A percentile compares a stretch with the other conserved stretches of the same genome.
phyloP scores from a whole-genome alignment of 2,113 vertebrate species.

The Spea multiplicata region DNA sequence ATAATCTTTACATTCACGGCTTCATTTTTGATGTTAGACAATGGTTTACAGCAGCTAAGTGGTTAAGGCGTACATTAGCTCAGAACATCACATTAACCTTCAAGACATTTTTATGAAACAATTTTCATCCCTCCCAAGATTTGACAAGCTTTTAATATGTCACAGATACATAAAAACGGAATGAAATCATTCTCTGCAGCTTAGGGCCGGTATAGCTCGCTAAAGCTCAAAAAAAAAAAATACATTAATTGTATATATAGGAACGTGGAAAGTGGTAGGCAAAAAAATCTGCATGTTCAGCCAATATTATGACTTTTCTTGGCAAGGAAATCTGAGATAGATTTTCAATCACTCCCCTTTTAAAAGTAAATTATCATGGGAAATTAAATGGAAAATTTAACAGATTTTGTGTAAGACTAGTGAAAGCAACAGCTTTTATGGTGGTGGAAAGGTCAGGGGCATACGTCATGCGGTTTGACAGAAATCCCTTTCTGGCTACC shows the following conservation, averaged over 20 bases:
- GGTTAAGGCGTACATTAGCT: constrained; percentile 6
- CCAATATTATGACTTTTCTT: background rate
- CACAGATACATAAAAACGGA: constrained; percentile 33
- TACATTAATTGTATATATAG: background rate
- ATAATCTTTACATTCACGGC: too few relatives aligned
- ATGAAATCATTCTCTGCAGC: constrained; percentile 49
- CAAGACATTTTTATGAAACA: constrained; percentile 11
- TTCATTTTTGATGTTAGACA: background rate
- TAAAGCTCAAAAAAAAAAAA: background rate
- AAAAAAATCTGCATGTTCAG: background rate
- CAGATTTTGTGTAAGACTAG: too few relatives aligned
- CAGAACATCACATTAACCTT: constrained; percentile 1
- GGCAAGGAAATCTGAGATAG: background rate
- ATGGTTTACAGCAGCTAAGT: background rate
- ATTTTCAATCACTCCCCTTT: background rate
- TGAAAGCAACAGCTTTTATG: too few relatives aligned
- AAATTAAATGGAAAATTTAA: too few relatives aligned
- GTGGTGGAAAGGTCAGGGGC: too few relatives aligned
- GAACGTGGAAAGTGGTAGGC: background rate
- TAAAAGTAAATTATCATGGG: background rate
- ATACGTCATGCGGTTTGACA: too few relatives aligned
- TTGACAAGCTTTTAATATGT: constrained; percentile 41
- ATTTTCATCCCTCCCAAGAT: constrained; percentile 31
- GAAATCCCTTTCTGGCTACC: too few relatives aligned
- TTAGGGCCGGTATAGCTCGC: constrained; percentile 37